Evolutionary conservation across 2,113 vertebrate species (phyloP).

Genomic region (Dendropsophus ebraccatus): DNA sequence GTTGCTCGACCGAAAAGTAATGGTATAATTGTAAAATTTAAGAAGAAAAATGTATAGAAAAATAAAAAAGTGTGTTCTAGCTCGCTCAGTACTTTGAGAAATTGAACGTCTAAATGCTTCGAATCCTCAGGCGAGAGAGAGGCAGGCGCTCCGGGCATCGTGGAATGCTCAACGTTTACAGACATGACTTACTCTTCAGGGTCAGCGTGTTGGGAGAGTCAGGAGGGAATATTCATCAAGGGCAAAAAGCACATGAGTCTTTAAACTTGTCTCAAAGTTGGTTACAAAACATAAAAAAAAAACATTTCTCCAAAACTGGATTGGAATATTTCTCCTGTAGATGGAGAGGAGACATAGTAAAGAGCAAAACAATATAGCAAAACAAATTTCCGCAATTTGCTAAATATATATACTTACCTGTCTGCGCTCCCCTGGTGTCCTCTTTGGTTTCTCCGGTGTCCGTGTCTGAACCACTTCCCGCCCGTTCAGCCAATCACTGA

Average conservation of each 20-base stretch:
- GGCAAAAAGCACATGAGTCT: background rate
- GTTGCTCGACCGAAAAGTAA: too few relatives aligned
- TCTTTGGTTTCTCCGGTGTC: too few relatives aligned
- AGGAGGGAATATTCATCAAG: constrained; percentile 14
- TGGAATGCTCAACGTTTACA: background rate
- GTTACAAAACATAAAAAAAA: background rate
- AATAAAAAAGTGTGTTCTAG: background rate
- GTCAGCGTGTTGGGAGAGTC: constrained; percentile 6
- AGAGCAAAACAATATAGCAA: too few relatives aligned
- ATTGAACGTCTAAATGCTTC: constrained; percentile 17
- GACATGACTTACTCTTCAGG: constrained; percentile 16
- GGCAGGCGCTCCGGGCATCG: background rate
- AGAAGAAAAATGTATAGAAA: background rate
- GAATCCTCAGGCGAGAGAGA: constrained; percentile 19
- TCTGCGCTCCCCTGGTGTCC: too few relatives aligned
- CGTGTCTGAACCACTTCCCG: too few relatives aligned
- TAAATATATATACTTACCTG: too few relatives aligned
- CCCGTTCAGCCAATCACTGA: too few relatives aligned
- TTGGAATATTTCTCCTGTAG: too few relatives aligned
- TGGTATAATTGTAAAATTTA: background rate
- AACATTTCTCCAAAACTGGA: background rate
- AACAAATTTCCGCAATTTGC: too few relatives aligned
- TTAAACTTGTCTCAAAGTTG: constrained; percentile 14
- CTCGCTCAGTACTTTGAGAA: background rate
- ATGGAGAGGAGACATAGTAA: too few relatives aligned